Base-by-base conservation (phyloP, 1,140 invertebrate genomes). In the Pentalonia nigronervosa region DNA sequence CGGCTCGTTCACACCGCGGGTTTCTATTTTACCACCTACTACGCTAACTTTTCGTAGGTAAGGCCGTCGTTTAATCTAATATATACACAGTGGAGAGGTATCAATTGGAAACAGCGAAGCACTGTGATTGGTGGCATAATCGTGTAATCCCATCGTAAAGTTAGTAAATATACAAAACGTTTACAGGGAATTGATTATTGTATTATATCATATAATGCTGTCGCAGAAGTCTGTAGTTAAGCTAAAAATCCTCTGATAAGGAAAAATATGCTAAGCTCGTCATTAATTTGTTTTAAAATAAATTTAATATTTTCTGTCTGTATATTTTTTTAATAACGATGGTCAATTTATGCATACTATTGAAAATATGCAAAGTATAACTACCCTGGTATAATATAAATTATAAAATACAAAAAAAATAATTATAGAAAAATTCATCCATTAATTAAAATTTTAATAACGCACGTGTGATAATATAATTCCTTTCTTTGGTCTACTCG, bases 121-220 rank as follows among this genome's bases (percentile, higher is more conserved):
- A 76, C 60, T 76, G 17, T 41, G n/a, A 76, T 76, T 76, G 60
- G 60, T 76, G 14, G 4, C 60, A n/a, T 76, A 76, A 76, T 76
- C 60, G 30, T n/a, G n/a, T 76, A 76, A 76, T n/a, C 60, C n/a
- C 60, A 0, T n/a, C 60, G 60, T 76, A 76, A 76, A 76, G 30
- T 76, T 76, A n/a, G 30, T 76, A n/a, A 76, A 76, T 76, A 76
- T 76, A 76, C n/a, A 76, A n/a, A 76, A 76, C n/a, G 60, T 76
- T n/a, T 34, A 17, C 60, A 34, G 17, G 60, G 60, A 30, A 76
- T 76, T 76, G 60, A 76, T 76, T 76, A 30, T 76, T 76, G 30
- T 76, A 34, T n/a, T n/a, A 76, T 34, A 76, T 14, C n/a, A 20
- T 1, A 76, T 6, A 7, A n/a, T n/a, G 14, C 30, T 76, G 60